Conservation (phyloP, 2,888 invertebrate genomes). For the Fragum whitleyi region DNA sequence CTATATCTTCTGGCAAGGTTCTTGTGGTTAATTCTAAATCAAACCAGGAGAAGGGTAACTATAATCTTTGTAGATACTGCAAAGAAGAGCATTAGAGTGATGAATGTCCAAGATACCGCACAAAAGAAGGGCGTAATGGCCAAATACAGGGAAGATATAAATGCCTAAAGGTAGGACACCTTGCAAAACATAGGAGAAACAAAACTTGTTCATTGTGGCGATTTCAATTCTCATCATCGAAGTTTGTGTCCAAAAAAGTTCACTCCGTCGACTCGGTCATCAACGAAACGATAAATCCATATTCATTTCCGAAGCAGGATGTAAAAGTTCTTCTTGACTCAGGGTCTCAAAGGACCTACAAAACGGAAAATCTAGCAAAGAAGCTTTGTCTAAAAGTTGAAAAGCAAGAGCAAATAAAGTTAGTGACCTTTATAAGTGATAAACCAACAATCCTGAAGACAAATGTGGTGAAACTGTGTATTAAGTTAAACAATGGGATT, state of each 20-base stretch:
- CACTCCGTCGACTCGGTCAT: background rate
- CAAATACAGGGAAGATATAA: conserved; percentile 7
- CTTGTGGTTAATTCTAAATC: conserved; percentile 3
- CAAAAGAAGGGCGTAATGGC: background rate
- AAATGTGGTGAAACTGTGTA: conserved; percentile 16
- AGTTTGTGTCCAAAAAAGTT: background rate
- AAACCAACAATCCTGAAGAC: conserved; percentile 41
- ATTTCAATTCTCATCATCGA: background rate
- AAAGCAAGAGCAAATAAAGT: conserved; percentile 35
- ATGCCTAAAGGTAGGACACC: background rate
- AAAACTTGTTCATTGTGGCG: background rate
- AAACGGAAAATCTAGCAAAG: conserved; percentile 38
- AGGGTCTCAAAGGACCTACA: conserved; percentile 52
- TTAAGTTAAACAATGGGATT: conserved; percentile 43
- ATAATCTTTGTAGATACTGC: conserved; percentile 5
- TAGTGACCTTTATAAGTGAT: conserved; percentile 45
- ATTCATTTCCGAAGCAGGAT: no score
- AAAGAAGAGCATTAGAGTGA: background rate
- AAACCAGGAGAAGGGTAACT: background rate
- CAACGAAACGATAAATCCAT: no score
- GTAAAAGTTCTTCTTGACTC: conserved; percentile 46
- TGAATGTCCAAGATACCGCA: background rate
- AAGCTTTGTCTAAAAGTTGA: conserved; percentile 26
- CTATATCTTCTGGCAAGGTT: background rate
- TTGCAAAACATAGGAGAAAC: no score